These are phyloP conservation scores for Epicampocera succincta DNA, from an alignment of 2,888 invertebrate species.

Conservation along the genomic window DNA sequence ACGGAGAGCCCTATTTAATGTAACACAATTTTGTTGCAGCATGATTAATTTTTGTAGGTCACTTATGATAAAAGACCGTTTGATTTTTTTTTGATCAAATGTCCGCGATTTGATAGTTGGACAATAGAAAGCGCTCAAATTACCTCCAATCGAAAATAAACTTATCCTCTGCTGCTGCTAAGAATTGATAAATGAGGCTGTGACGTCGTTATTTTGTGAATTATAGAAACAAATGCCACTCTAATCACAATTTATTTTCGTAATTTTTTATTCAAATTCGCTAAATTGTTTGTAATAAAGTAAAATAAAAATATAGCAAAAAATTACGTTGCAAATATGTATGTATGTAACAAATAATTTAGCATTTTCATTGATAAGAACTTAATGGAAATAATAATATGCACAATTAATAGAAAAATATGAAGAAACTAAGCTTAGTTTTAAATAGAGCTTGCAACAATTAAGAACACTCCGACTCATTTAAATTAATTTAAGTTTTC, in stretches of 20 bases:
- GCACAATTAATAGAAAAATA: slow-evolving; percentile 14
- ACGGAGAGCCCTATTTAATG: too few relatives aligned
- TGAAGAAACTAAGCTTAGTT: slow-evolving; percentile 45
- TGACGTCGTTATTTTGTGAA: slow-evolving; percentile 29
- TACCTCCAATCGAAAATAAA: background rate
- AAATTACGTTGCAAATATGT: slow-evolving; percentile 28
- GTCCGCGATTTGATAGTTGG: slow-evolving; percentile 24
- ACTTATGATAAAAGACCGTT: too few relatives aligned
- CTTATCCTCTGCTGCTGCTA: slow-evolving; percentile 16
- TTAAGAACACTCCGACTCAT: slow-evolving; percentile 36
- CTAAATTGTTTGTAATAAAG: slow-evolving; percentile 15
- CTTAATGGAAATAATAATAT: slow-evolving; percentile 23
- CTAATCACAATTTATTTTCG: slow-evolving; percentile 44
- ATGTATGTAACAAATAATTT: slow-evolving; percentile 26
- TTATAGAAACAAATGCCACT: slow-evolving; percentile 28
- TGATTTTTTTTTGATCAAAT: too few relatives aligned
- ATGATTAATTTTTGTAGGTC: too few relatives aligned
- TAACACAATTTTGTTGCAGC: background rate
- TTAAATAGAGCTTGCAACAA: slow-evolving; percentile 54
- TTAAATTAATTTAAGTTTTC: slow-evolving; percentile 29
- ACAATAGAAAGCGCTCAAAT: slow-evolving; percentile 10
- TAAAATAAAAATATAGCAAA: background rate
- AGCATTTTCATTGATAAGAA: slow-evolving; percentile 49
- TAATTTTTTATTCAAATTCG: slow-evolving; percentile 13
- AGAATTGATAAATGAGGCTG: slow-evolving; percentile 28